Evolutionary conservation across 2,797 vertebrate species (phyloP), one percentile per base, ranked within the genome.

Genomic region (Cephalopachus bancanus): DNA sequence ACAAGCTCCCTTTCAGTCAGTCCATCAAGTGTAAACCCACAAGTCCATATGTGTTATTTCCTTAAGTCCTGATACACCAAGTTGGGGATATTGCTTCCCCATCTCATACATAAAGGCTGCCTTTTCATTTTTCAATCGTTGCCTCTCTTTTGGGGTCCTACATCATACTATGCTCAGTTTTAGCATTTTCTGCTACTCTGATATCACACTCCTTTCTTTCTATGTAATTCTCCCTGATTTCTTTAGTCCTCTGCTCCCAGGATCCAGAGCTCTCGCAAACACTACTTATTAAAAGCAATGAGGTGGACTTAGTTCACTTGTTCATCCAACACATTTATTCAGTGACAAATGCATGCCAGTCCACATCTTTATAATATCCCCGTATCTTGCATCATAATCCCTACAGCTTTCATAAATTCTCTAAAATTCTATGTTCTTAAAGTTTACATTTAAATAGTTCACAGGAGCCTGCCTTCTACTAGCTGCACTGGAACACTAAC

Each of bases 401-500:
- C 65, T 44, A 81, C 37, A 87, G 81, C 51, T 87, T 51, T 94
- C 75, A 93, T 64, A 88, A 90, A 30, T 60, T 20, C 53, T 92
- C 49, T 53, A 65, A 81, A 92, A 87, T 55, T 83, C 24, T 59
- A 78, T 22, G 55, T 57, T 80, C 55, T 80, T 89, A 64, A 93
- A 92, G 67, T 83, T 60, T 60, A 76, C 53, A 55, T 83, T 72
- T 71, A 49, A 93, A 84, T 1, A 89, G 37, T 49, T 89, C 20
- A 24, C 57, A 59, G 37, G 12, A 59, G 14, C 79, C 59, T n/a
- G 26, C 14, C 59, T 67, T 83, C 76, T 15, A 24, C 60, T 20
- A 37, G 16, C 11, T 22, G 16, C 28, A 33, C 28, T 11, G 24
- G 53, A 57, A 37, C 14, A 72, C 7, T 49, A 87, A 69, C 24